phyloP scores from a whole-genome alignment of 2,113 vertebrate genomes.

The Ammospiza caudacuta region DNA sequence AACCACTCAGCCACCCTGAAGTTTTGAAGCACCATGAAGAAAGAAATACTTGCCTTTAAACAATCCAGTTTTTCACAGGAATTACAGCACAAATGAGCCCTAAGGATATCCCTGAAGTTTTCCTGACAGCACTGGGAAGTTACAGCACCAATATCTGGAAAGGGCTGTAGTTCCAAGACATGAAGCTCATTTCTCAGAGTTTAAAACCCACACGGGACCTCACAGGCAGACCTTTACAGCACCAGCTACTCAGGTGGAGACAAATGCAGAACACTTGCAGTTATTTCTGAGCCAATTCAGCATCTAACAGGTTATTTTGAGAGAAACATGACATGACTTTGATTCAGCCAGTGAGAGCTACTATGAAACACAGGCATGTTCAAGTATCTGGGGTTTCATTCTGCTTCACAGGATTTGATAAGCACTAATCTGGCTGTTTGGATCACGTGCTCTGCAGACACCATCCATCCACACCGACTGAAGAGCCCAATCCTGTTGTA shows the following conservation, averaged over 20 bases:
- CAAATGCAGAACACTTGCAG: not conserved
- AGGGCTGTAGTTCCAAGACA: not conserved
- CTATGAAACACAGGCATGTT: not conserved
- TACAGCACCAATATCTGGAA: not conserved
- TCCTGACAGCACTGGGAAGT: not conserved
- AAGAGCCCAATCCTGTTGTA: not conserved
- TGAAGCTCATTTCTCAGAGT: not conserved
- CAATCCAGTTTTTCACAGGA: constrained; percentile 26
- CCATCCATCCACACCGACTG: not conserved
- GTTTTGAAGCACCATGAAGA: not conserved
- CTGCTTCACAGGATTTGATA: not conserved
- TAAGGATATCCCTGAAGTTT: not conserved
- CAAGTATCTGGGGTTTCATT: not conserved
- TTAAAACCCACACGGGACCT: not conserved
- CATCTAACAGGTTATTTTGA: not conserved
- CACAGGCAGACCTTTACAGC: not conserved
- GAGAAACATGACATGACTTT: not conserved
- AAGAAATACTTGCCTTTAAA: constrained; percentile 23
- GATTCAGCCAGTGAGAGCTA: not conserved
- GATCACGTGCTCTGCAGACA: not conserved
- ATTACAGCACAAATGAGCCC: not conserved
- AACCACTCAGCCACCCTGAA: not conserved
- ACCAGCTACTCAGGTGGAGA: not conserved
- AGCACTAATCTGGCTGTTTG: not conserved
- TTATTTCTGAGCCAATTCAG: not conserved